These are phyloP conservation scores for Dolomedes plantarius DNA, from an alignment of 2,888 invertebrate genomes.

Conservation along the genomic window DNA sequence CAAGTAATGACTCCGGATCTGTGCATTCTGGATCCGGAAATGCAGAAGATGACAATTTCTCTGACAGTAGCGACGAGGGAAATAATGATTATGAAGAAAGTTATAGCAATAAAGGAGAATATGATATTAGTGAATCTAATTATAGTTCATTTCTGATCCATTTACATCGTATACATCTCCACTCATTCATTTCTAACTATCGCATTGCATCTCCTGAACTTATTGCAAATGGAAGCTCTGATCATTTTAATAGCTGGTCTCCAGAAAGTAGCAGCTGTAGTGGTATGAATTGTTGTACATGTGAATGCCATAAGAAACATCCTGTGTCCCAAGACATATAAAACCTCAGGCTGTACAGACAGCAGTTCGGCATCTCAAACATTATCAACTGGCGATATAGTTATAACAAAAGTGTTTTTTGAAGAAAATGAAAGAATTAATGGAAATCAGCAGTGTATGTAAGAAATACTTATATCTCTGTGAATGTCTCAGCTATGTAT, in stretches of 20 bases:
- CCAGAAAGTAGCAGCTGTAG: constrained; percentile 64
- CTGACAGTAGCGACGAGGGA: constrained; percentile 70
- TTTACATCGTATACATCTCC: constrained; percentile 60
- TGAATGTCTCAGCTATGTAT: background rate
- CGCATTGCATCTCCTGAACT: constrained; percentile 61
- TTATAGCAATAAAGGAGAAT: constrained; percentile 60
- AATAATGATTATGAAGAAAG: constrained; percentile 73
- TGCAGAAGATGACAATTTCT: constrained; percentile 69
- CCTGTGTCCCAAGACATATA: constrained; percentile 42
- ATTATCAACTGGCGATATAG: constrained; percentile 92
- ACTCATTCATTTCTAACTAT: constrained; percentile 67
- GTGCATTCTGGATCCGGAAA: constrained; percentile 70
- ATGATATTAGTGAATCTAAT: constrained; percentile 64
- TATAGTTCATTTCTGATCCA: constrained; percentile 67
- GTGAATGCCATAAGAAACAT: constrained; percentile 70
- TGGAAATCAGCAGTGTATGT: constrained; percentile 15
- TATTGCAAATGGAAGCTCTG: constrained; percentile 55
- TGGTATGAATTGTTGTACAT: constrained; percentile 62
- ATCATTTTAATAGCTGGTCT: constrained; percentile 66
- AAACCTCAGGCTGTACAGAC: constrained; percentile 76
- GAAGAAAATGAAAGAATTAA: constrained; percentile 61
- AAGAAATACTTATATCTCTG: background rate
- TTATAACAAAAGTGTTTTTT: constrained; percentile 81
- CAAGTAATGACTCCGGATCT: constrained; percentile 70
- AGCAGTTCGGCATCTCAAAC: constrained; percentile 86